Conservation (phyloP, 53 echinoderm and acorn worm species). For the Temnopleurus reevesii region DNA sequence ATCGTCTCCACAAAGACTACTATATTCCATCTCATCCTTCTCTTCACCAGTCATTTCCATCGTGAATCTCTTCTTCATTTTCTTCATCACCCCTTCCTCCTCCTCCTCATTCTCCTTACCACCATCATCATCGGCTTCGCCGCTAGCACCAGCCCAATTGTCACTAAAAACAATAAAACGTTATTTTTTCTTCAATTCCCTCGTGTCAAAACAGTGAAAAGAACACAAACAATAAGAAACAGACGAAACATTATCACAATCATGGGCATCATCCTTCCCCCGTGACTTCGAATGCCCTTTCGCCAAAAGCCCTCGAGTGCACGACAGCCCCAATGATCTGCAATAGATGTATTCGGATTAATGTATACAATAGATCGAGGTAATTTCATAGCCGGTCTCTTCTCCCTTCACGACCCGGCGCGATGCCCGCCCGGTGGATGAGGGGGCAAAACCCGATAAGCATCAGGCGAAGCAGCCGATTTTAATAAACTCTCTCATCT, state of each 20-base stretch:
- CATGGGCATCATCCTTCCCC: not conserved
- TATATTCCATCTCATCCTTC: not conserved
- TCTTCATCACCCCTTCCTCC: not conserved
- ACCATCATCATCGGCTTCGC: too few relatives aligned
- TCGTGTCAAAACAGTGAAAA: too few relatives aligned
- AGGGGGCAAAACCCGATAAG: not conserved
- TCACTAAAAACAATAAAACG: too few relatives aligned
- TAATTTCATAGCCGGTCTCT: not conserved
- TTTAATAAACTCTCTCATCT: conserved; percentile 17
- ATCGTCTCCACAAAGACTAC: too few relatives aligned
- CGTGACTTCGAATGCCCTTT: conserved; percentile 2
- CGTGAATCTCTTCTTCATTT: not conserved
- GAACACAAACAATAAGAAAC: not conserved
- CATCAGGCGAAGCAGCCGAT: not conserved
- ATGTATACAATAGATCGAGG: conserved; percentile 37
- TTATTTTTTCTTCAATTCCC: too few relatives aligned
- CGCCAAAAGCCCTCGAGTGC: not conserved
- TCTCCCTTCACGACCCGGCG: not conserved
- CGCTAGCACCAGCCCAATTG: too few relatives aligned
- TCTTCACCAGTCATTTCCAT: not conserved
- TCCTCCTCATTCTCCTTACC: not conserved
- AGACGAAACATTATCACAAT: not conserved
- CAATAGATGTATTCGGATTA: conserved; percentile 30
- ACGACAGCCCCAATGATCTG: not conserved
- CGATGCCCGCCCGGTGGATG: not conserved